phyloP scores from a whole-genome alignment of 2,888 invertebrate genomes.

The Sclerodermus sp. region DNA sequence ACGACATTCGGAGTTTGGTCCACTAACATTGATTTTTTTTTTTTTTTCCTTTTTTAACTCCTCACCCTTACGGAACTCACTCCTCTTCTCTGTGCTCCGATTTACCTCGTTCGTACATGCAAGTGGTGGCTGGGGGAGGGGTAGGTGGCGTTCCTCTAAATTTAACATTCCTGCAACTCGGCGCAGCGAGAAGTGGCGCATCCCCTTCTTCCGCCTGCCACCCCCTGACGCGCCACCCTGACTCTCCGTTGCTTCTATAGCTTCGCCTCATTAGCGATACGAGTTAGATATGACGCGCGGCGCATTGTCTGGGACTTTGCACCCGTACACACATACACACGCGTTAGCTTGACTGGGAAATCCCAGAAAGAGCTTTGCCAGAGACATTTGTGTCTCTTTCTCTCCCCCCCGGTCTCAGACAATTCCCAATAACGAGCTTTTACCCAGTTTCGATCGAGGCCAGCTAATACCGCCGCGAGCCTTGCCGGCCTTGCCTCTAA shows the following conservation, averaged over 20 bases:
- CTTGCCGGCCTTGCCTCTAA: neutral
- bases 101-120: neutral
- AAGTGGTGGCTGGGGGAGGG: too few relatives aligned
- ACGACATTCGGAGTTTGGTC: too few relatives aligned
- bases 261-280: constrained; percentile 17
- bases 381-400: constrained; percentile 3
- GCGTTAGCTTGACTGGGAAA: neutral
- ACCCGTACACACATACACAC: neutral
- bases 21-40: too few relatives aligned
- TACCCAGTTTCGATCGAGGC: constrained; percentile 27
- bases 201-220: constrained; percentile 5
- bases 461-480: constrained; percentile 11
- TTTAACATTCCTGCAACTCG: neutral
- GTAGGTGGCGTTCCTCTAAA: neutral
- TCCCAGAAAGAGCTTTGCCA: neutral
- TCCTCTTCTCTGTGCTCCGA: neutral
- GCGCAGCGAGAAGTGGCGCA: constrained; percentile 11
- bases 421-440: constrained; percentile 37
- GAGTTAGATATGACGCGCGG: constrained; percentile 16
- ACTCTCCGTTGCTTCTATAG: neutral
- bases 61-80: neutral
- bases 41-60: neutral
- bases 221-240: neutral
- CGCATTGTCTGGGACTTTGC: constrained; percentile 13
- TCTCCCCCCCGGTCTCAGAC: constrained; percentile 11